These are phyloP conservation scores for Fragum fragum DNA, from an alignment of 2,888 invertebrate genomes.

Conservation along the genomic window DNA sequence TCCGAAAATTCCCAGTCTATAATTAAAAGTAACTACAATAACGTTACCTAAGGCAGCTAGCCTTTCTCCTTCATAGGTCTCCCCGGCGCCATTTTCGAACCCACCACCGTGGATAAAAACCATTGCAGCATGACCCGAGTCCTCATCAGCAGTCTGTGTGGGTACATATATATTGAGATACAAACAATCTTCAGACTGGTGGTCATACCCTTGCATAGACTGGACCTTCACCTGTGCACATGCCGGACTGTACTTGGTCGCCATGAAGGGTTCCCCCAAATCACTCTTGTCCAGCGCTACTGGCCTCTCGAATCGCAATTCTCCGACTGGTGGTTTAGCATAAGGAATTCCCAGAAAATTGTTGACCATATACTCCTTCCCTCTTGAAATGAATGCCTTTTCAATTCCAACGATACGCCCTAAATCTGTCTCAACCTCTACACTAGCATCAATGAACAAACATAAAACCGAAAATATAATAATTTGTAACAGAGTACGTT, in stretches of 20 bases:
- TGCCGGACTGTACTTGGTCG: background rate
- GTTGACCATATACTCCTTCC: background rate
- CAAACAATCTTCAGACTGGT: constrained; percentile 94
- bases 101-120: constrained; percentile 98
- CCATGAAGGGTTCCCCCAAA: background rate
- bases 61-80: constrained; percentile 8
- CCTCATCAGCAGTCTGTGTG: constrained; percentile 10
- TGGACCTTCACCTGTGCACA: background rate
- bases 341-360: constrained; percentile 18
- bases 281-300: background rate
- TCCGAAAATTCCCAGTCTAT: constrained; percentile 96
- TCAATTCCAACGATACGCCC: constrained; percentile 18
- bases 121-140: constrained; percentile 90
- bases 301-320: background rate
- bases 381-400: background rate
- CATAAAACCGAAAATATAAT: background rate
- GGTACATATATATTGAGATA: constrained; percentile 98
- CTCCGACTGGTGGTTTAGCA: constrained; percentile 13
- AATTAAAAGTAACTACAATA: constrained; percentile 97
- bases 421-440: background rate
- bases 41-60: constrained; percentile 39
- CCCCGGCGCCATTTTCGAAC: constrained; percentile 95
- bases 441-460: background rate
- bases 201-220: background rate
- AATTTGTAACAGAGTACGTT: background rate